Conservation (phyloP, 2,113 vertebrate genomes). For the Pedetes capensis region DNA sequence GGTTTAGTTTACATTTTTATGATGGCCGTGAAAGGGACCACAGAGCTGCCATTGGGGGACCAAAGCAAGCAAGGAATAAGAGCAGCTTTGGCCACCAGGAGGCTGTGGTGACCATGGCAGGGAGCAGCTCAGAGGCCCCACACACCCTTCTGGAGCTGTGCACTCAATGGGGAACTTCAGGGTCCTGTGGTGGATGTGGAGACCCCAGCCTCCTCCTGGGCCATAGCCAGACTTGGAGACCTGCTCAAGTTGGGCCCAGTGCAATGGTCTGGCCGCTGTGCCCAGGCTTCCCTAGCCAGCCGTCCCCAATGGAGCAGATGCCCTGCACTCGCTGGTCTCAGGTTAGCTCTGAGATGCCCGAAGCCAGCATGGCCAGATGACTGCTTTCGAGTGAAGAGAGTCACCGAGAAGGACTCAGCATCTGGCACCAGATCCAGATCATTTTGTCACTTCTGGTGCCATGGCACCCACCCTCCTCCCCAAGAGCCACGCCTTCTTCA, state of each 20-base stretch:
- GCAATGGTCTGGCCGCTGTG: too few species aligned
- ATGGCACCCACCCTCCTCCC: not conserved
- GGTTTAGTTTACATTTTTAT: too few species aligned
- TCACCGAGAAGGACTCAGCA: not conserved
- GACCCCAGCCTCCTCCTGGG: not conserved
- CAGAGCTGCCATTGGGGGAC: not conserved
- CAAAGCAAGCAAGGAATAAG: not conserved
- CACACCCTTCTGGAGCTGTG: not conserved
- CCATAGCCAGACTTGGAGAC: not conserved
- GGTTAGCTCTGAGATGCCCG: not conserved
- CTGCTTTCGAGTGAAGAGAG: too few species aligned
- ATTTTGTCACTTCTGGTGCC: not conserved
- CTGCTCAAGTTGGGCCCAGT: too few species aligned
- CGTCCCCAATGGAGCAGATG: rapidly evolving
- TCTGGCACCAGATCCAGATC: not conserved
- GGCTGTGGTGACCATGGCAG: too few species aligned
- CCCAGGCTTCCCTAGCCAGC: not conserved
- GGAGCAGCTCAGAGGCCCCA: not conserved
- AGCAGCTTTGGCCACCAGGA: not conserved
- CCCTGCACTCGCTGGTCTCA: not conserved
- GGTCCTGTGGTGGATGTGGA: not conserved
- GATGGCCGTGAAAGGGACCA: not conserved
- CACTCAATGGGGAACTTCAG: not conserved
- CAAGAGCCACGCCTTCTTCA: not conserved
- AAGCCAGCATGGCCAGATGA: not conserved